These are phyloP conservation scores for Sphaeramia orbicularis DNA, from an alignment of 2,797 vertebrate genomes.

Conservation along the genomic window DNA sequence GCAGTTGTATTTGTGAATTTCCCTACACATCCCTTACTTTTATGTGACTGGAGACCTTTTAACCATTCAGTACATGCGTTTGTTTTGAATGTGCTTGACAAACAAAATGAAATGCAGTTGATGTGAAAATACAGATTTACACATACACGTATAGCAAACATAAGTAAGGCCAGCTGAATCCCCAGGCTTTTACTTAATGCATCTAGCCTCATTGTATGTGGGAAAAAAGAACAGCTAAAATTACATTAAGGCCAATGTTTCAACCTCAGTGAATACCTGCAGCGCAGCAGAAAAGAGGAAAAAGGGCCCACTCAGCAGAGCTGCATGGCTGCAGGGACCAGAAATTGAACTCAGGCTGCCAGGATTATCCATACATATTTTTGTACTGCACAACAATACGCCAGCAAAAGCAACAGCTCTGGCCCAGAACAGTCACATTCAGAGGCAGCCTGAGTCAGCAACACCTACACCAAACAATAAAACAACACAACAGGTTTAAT, in stretches of 20 bases:
- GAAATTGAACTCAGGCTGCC: constrained; percentile 49
- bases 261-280: constrained; percentile 67
- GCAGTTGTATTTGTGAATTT: not conserved
- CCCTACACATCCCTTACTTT: not conserved
- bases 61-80: no score
- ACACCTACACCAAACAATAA: constrained; percentile 31
- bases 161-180: constrained; percentile 15
- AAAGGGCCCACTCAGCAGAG: constrained; percentile 75
- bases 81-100: no score
- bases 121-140: not conserved
- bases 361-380: constrained; percentile 73
- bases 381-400: constrained; percentile 61
- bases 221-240: constrained; percentile 30
- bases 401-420: constrained; percentile 49
- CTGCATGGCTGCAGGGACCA: constrained; percentile 55
- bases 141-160: not conserved
- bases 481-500: constrained; percentile 24
- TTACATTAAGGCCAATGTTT: constrained; percentile 67
- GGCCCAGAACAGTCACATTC: constrained; percentile 63
- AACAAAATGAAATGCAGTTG: no score
- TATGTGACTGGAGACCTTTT: not conserved
- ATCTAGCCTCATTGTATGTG: constrained; percentile 43
- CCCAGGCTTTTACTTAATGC: constrained; percentile 27
- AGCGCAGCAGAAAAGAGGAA: constrained; percentile 63
- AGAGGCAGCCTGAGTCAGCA: constrained; percentile 60